Percentiles rank a stretch among this genome's conserved stretches.
Evolutionary conservation across 2,888 invertebrate species (phyloP).

Genomic region (Invenusta paracnida): DNA sequence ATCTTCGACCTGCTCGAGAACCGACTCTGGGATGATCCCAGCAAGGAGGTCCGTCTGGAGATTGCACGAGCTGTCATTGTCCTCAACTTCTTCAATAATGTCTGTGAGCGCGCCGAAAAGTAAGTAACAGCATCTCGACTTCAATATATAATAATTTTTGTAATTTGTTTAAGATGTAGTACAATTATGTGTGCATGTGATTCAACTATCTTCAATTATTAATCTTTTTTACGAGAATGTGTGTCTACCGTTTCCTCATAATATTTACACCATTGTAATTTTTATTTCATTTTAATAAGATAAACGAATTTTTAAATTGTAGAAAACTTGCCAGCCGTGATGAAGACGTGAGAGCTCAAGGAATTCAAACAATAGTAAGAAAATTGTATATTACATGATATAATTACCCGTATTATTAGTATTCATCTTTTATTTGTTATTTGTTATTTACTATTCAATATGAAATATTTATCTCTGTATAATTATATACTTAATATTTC

Average conservation of each 20-base stretch:
- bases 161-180: constrained; percentile 28
- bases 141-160: constrained; percentile 8
- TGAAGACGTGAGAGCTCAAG: constrained; percentile 55
- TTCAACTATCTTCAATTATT: too few species aligned
- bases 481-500: too few species aligned
- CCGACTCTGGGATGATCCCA: constrained; percentile 57
- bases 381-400: too few species aligned
- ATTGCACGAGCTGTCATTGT: constrained; percentile 55
- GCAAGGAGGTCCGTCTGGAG: constrained; percentile 52
- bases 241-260: too few species aligned
- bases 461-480: too few species aligned
- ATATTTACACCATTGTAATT: too few species aligned
- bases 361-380: constrained; percentile 56
- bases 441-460: too few species aligned
- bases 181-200: too few species aligned
- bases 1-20: constrained; percentile 51
- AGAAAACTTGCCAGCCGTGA: constrained; percentile 53
- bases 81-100: constrained; percentile 55
- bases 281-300: too few species aligned
- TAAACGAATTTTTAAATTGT: too few species aligned
- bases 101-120: constrained; percentile 56
- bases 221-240: too few species aligned
- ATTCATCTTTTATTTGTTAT: neutral
- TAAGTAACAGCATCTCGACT: constrained; percentile 48
- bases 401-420: neutral